Evolutionary conservation across 2,888 invertebrate species (phyloP), one percentile per base, ranked within the genome.

Genomic region (Diploptera punctata): DNA sequence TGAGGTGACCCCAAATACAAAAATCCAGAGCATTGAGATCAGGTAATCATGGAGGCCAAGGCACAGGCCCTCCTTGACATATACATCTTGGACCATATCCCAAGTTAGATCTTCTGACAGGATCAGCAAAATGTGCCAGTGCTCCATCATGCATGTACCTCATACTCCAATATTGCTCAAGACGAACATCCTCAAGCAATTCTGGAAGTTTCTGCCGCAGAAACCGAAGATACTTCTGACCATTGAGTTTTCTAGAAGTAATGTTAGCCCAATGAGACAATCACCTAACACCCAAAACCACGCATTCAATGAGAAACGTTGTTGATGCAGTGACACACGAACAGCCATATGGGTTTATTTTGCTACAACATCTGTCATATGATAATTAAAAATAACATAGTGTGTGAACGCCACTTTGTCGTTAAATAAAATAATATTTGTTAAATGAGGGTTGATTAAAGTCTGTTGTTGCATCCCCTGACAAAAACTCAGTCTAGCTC

Each of bases 311-410:
- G 52, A 52, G 19, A 52, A 52, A 52, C 52, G 52, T 52, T 18
- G 52, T 19, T 52, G 52, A 52, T 52, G 52, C 19, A 2, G 18
- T 52, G 52, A 18, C 52, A 18, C 52, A 52, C 9, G 52, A 7
- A 52, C 52, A 52, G 49, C 4, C 47, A 44, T 44, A 9, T 44
- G 47, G 10, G 47, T 44, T 44, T 44, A 44, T 18, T 5, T 44
- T 9, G 47, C 47, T n/a, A 16, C 47, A 38, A 52, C 7, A 52
- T 52, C 18, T 52, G 52, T 52, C n/a, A 3, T 18, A 19, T 52
- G 52, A 19, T 52, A 52, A 52, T 52, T 52, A 52, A 52, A 52
- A 52, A 52, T 52, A 18, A n/a, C 52, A 19, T 19, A n/a, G 52
- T 19, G 52, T 19, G 13, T 10, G 49, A 18, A 52, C 52, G 3